Percentiles rank a stretch among this genome's conserved stretches.
Evolutionary conservation across 2,888 invertebrate species (phyloP).

Genomic region (Eulithis prunata): DNA sequence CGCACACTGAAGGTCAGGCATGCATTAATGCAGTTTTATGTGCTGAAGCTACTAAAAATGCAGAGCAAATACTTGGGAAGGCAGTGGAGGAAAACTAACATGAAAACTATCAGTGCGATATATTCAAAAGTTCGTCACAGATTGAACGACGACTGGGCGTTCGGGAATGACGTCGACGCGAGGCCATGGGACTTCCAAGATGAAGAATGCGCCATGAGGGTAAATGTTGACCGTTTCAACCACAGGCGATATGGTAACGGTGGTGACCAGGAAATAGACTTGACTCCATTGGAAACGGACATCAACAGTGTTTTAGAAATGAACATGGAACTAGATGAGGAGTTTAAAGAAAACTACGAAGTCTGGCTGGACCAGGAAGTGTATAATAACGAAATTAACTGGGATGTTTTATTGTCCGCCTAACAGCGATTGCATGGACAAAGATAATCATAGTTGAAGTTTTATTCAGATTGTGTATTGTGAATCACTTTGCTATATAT

Average conservation of each 20-base stretch:
- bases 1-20: conserved; percentile 97
- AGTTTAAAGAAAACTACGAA: conserved; percentile 96
- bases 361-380: conserved; percentile 99
- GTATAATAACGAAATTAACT: conserved; percentile 92
- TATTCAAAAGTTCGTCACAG: conserved; percentile 98
- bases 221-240: conserved; percentile 98
- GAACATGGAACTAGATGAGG: conserved; percentile 93
- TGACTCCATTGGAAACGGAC: conserved; percentile 90
- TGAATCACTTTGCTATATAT: conserved; percentile 51
- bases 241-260: conserved; percentile 92
- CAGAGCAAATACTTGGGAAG: conserved; percentile 99
- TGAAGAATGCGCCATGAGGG: conserved; percentile 97
- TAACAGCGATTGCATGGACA: conserved; percentile 47
- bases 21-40: conserved; percentile 98
- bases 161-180: conserved; percentile 98
- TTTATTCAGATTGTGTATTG: conserved; percentile 47
- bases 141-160: conserved; percentile 99
- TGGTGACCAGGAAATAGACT: conserved; percentile 82
- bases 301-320: conserved; percentile 92
- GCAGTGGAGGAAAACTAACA: conserved; percentile 99
- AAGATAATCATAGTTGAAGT: conserved; percentile 28
- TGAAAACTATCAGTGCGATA: conserved; percentile 99
- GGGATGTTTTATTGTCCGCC: conserved; percentile 85
- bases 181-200: conserved; percentile 99
- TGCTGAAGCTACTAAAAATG: conserved; percentile 98